Evolutionary conservation across 2,797 vertebrate genomes (phyloP), one percentile per base, ranked within the genome.

Genomic region (Pteronotus mesoamericanus): DNA sequence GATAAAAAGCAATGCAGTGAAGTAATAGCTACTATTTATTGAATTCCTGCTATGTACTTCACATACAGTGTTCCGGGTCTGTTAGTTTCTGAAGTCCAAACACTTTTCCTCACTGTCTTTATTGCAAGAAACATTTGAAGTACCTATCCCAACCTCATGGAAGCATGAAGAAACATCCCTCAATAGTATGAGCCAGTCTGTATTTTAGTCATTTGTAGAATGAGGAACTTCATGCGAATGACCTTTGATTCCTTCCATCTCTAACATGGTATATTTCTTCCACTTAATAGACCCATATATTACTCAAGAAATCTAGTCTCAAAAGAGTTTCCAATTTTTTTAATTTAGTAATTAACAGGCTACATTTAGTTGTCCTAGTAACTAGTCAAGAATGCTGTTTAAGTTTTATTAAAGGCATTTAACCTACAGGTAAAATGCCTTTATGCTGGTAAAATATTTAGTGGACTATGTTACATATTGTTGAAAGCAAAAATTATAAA

Each of bases 401-500:
- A 83, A 53, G n/a, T 91, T 87, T 91, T 87, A 37, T 57, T 94
- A 51, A 59, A 93, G 61, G 6, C 85, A 6, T 84, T 74, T 90
- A 82, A 72, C 32, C 42, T 84, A 42, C 42, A 72, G 21, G 4
- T 88, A 94, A 89, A n/a, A n/a, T n/a, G n/a, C n/a, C 15, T 84
- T 95, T 71, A 90, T 75, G 2, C 18, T 92, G 37, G 15, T 79
- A 87, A 93, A 90, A 61, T 93, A 88, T 55, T 94, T 80, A 74
- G 3, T 57, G 61, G 14, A 44, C 22, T 77, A 14, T 42, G 9
- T 69, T 80, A 69, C 34, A 29, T 79, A 74, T 39, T 80, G 32
- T 37, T 82, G 57, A 57, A 86, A 59, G 9, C 55, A 44, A 78
- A 57, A 46, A 26, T 34, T 82, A 51, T 22, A 84, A 66, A 51